Evolutionary conservation across 2,888 invertebrate genomes (phyloP).

Genomic region (Mystacides longicornis): DNA sequence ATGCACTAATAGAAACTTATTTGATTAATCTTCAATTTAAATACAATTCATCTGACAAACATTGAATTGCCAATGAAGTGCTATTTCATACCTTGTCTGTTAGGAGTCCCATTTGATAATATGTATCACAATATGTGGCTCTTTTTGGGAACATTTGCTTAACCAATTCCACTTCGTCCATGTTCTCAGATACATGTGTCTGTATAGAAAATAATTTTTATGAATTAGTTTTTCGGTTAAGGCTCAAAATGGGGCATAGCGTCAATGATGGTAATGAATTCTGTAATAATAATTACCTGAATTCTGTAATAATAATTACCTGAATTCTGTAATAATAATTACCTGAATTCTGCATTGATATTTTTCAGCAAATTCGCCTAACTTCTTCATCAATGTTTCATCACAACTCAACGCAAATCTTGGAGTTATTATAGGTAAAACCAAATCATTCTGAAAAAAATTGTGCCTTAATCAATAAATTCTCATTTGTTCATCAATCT

Average conservation of each 20-base stretch:
- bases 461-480: not conserved
- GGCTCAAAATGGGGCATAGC: no score
- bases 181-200: slow-evolving; percentile 82
- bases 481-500: no score
- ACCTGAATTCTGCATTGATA: slow-evolving; percentile 68
- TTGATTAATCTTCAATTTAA: no score
- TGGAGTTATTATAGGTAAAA: slow-evolving; percentile 76
- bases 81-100: slow-evolving; percentile 39
- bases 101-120: slow-evolving; percentile 65
- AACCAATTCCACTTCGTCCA: slow-evolving; percentile 62
- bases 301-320: no score
- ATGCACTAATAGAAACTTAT: slow-evolving; percentile 39
- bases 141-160: slow-evolving; percentile 48
- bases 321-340: no score
- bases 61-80: no score
- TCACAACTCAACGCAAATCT: slow-evolving; percentile 78
- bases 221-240: no score
- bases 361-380: slow-evolving; percentile 60
- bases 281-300: no score
- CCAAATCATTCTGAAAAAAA: slow-evolving; percentile 54
- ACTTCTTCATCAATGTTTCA: slow-evolving; percentile 56
- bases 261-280: no score
- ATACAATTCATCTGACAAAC: no score
- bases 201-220: slow-evolving; percentile 38
- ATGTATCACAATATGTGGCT: slow-evolving; percentile 65